Conservation (phyloP, 2,113 vertebrate species). For the Tringa solitaria region DNA sequence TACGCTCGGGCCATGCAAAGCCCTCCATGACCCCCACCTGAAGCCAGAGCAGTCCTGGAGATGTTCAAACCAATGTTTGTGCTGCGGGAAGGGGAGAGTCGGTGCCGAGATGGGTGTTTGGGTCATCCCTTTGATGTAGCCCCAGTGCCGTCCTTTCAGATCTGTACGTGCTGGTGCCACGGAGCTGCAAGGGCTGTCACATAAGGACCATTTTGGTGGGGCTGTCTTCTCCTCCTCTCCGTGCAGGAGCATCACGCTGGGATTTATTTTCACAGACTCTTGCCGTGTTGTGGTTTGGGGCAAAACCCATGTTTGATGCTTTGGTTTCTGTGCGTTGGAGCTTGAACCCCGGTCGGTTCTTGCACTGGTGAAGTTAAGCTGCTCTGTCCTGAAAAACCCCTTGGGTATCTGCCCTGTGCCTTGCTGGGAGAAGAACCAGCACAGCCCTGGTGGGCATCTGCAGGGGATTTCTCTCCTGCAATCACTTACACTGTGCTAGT, state of each 20-base stretch:
- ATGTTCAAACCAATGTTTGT: neutral
- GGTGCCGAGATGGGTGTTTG: rapidly evolving
- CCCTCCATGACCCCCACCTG: rapidly evolving
- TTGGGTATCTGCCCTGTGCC: neutral
- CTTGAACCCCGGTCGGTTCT: neutral
- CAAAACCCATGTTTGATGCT: rapidly evolving
- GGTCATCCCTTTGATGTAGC: neutral
- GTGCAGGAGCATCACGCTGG: rapidly evolving
- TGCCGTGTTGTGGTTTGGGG: neutral
- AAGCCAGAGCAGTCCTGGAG: neutral
- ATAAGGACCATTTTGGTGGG: rapidly evolving
- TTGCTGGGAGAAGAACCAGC: neutral
- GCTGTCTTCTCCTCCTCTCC: neutral
- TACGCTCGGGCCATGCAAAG: rapidly evolving
- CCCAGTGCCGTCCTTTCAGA: rapidly evolving
- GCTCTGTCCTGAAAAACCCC: rapidly evolving
- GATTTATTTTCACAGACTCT: rapidly evolving
- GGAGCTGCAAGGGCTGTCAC: neutral
- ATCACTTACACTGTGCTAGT: rapidly evolving
- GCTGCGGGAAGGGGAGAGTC: neutral
- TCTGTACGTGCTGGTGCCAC: rapidly evolving
- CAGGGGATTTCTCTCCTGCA: neutral
- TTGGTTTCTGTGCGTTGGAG: neutral
- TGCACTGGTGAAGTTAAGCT: rapidly evolving
- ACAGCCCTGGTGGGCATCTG: too few relatives aligned